phyloP scores from a whole-genome alignment of 2,797 vertebrate genomes.

The Meda fulgida region DNA sequence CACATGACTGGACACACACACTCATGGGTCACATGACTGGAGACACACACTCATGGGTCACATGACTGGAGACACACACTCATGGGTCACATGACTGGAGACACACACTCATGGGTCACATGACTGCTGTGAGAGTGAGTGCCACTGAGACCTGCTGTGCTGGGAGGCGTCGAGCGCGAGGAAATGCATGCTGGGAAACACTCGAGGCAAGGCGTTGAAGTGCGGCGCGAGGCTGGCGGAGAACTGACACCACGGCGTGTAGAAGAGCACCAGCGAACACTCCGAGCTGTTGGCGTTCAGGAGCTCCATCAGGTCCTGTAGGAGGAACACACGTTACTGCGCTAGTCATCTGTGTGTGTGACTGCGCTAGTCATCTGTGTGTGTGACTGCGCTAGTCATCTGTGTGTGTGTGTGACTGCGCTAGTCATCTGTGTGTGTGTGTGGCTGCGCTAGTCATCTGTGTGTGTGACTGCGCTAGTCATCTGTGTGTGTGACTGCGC shows the following conservation, averaged over 20 bases:
- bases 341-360: too few species aligned
- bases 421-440: neutral
- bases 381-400: too few species aligned
- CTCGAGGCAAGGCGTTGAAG: constrained; percentile 92
- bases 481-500: too few species aligned
- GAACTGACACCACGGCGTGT: constrained; percentile 94
- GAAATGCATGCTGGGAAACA: constrained; percentile 92
- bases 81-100: too few species aligned
- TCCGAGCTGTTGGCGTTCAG: constrained; percentile 91
- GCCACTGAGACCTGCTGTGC: constrained; percentile 88
- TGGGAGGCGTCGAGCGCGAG: constrained; percentile 94
- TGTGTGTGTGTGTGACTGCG: too few species aligned
- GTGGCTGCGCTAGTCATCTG: too few species aligned
- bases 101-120: too few species aligned
- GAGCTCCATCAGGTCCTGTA: constrained; percentile 95
- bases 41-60: too few species aligned
- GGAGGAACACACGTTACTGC: neutral
- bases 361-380: too few species aligned
- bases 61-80: too few species aligned
- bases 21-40: too few species aligned
- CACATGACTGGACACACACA: constrained; percentile 44
- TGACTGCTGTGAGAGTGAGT: neutral
- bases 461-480: too few species aligned
- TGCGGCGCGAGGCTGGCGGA: constrained; percentile 92
- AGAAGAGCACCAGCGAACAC: constrained; percentile 94